Percentiles rank a stretch among this genome's conserved stretches.
phyloP scores from a whole-genome alignment of 2,113 vertebrate genomes.

The Bujurquina vittata region DNA sequence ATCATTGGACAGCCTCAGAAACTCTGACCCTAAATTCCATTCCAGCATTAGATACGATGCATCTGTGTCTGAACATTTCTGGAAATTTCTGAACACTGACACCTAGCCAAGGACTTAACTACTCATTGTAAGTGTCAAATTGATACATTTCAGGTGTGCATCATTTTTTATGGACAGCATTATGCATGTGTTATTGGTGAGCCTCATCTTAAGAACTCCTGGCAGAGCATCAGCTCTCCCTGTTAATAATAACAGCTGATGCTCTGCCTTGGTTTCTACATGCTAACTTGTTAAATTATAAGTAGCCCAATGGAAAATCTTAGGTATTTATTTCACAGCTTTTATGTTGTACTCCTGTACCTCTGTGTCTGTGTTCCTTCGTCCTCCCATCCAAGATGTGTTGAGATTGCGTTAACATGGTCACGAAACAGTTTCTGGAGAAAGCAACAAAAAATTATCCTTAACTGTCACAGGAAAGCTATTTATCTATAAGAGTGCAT shows the following conservation, averaged over 20 bases:
- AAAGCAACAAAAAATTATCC: not conserved
- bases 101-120: not conserved
- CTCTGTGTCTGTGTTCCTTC: conserved; percentile 73
- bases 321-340: not conserved
- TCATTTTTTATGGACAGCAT: no score
- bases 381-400: conserved; percentile 82
- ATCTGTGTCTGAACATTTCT: not conserved
- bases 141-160: no score
- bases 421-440: conserved; percentile 82
- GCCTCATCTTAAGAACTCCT: no score
- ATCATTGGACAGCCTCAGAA: not conserved
- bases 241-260: no score
- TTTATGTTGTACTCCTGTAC: conserved; percentile 37
- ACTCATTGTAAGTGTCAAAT: no score
- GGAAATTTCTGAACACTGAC: not conserved
- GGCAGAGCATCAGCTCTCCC: no score
- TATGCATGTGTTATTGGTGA: no score
- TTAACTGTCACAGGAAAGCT: not conserved
- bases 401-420: conserved; percentile 79
- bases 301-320: no score
- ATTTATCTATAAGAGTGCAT: not conserved
- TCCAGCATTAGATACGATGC: not conserved
- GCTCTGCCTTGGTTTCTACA: no score
- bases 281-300: no score
- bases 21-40: not conserved